Percentiles rank a stretch among this genome's conserved stretches.
Conservation (phyloP, 2,113 vertebrate species). For the Protobothrops mucrosquamatus region DNA sequence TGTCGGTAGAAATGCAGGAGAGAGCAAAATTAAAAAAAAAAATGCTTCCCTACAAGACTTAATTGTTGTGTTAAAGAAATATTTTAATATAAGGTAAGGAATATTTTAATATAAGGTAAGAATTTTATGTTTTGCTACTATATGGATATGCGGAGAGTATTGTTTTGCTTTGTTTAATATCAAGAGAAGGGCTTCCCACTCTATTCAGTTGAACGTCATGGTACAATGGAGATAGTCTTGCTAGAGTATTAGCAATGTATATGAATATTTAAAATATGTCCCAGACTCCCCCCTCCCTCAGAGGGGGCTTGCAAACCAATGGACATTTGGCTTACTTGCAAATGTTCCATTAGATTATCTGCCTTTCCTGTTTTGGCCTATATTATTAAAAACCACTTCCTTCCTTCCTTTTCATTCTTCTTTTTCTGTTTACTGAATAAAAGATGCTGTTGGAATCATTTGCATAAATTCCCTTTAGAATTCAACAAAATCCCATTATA, state of each 20-base stretch:
- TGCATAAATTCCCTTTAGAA: slow-evolving; percentile 31
- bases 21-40: not conserved
- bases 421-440: slow-evolving; percentile 28
- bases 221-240: not conserved
- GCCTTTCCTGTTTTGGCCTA: not conserved
- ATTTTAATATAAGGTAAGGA: not conserved
- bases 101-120: not conserved
- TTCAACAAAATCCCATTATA: not conserved
- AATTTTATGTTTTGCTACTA: not conserved
- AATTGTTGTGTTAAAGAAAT: not conserved
- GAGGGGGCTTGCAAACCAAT: not conserved
- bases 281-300: not conserved
- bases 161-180: not conserved
- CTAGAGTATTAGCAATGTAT: not conserved
- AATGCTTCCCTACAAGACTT: not conserved
- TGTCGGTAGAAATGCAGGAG: not conserved
- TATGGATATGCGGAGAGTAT: not conserved
- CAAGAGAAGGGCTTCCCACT: not conserved
- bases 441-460: slow-evolving; percentile 23
- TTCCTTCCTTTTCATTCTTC: not conserved
- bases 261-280: not conserved
- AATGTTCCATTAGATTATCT: not conserved
- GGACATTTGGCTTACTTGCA: not conserved
- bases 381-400: slow-evolving; percentile 22
- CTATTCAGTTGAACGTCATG: not conserved